Percentiles rank a stretch among this genome's conserved stretches.
Conservation (phyloP, 2,888 invertebrate species). For the Volucella zonaria region DNA sequence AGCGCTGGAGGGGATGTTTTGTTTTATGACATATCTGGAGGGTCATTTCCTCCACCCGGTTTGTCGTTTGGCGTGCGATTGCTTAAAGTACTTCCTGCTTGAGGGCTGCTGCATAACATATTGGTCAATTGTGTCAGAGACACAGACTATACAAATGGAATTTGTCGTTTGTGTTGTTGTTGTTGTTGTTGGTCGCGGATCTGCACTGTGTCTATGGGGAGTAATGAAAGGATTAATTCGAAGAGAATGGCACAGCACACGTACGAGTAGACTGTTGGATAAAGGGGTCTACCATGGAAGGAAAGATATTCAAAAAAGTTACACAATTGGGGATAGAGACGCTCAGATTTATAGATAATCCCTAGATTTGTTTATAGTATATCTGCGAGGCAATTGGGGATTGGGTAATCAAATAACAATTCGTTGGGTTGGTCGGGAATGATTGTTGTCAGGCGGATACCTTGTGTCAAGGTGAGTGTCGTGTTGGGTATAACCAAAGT, state of each 20-base stretch:
- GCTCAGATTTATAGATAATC: too few species aligned
- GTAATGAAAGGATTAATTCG: slow-evolving; percentile 49
- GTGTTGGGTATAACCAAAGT: too few species aligned
- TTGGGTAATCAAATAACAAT: too few species aligned
- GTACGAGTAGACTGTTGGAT: neutral
- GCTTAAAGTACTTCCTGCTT: slow-evolving; percentile 66
- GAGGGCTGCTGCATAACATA: slow-evolving; percentile 68
- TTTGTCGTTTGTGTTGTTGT: slow-evolving; percentile 73
- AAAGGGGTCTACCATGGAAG: too few species aligned
- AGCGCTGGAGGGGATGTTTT: slow-evolving; percentile 60
- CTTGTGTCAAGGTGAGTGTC: too few species aligned
- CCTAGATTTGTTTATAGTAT: too few species aligned
- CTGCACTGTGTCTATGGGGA: slow-evolving; percentile 25
- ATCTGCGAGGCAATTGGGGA: too few species aligned
- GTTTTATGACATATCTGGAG: slow-evolving; percentile 61
- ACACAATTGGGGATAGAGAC: too few species aligned
- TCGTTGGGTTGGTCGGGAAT: too few species aligned
- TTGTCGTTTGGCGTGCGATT: slow-evolving; percentile 58
- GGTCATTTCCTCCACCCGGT: slow-evolving; percentile 69
- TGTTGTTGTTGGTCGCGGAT: slow-evolving; percentile 76
- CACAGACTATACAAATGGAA: slow-evolving; percentile 54
- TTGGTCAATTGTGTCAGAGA: slow-evolving; percentile 57
- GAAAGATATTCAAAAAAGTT: too few species aligned
- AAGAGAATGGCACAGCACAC: slow-evolving; percentile 40
- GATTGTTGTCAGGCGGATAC: too few species aligned